Evolutionary conservation across 2,888 invertebrate genomes (phyloP), one percentile per base, ranked within the genome.

Genomic region (Drosophila borealis): DNA sequence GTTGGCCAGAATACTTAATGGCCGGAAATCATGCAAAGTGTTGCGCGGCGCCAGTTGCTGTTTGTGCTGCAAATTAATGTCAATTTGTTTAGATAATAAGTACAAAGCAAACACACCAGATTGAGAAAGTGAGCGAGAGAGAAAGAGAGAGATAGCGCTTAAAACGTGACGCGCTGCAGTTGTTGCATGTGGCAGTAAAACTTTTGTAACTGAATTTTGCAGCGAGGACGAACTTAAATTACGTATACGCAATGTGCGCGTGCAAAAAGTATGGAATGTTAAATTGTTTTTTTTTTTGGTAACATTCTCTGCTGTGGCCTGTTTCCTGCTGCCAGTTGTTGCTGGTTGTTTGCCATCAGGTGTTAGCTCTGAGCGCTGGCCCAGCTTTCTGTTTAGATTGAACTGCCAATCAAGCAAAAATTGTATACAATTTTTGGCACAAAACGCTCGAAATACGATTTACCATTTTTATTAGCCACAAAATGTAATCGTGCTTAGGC

Each of bases 11-110:
- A 37, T 44, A 55, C 61, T 70, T 89, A 85, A 89, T 89, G 45
- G 80, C 54, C 69, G 74, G 70, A 80, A 81, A 75, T 70, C 82
- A 78, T 78, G 80, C 75, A 77, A 81, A 70, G 71, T 80, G 71
- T 73, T 67, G 19, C 41, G 60, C 25, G 66, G 57, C 69, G 74
- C 67, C 76, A 73, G 61, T 66, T 70, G 49, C 61, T 49, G 60
- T 59, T 2, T 67, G 19, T 63, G 65, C 64, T 45, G 55, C 57
- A 61, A 77, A 89, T 75, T 70, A 72, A 81, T 81, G 85, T 74
- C 81, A 87, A 83, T 83, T 83, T 88, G 82, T 72, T 84, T 79
- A 68, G 71, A 70, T 81, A 77, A 85, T 77, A 79, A 80, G 70
- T 54, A 45, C 57, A 62, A 56, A 39, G 55, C 46, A 70, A 65